phyloP scores from a whole-genome alignment of 2,888 invertebrate species.

The Isoperla grammatica region DNA sequence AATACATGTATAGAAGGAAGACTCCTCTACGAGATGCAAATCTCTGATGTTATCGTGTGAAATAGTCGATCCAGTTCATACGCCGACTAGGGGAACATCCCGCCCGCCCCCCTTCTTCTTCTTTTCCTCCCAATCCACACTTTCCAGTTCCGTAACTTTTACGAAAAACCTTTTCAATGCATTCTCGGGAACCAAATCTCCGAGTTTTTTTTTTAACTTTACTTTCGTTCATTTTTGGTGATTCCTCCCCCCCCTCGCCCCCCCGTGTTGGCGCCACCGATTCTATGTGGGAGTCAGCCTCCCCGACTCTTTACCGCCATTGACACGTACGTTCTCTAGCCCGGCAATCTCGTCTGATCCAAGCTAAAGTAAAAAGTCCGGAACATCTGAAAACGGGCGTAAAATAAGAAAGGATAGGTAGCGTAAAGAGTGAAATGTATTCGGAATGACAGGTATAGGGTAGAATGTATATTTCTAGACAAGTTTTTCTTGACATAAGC shows the following conservation, averaged over 20 bases:
- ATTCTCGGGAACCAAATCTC: slow-evolving; percentile 20
- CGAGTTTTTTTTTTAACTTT: slow-evolving; percentile 8
- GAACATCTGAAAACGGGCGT: slow-evolving; percentile 7
- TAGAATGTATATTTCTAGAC: no score
- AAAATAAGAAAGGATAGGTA: slow-evolving; percentile 6
- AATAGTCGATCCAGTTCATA: slow-evolving; percentile 9
- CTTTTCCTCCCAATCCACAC: slow-evolving; percentile 20
- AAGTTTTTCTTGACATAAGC: no score
- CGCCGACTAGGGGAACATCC: not conserved
- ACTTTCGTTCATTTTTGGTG: slow-evolving; percentile 6
- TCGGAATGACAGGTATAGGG: slow-evolving; percentile 14
- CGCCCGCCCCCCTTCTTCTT: not conserved
- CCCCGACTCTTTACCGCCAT: slow-evolving; percentile 18
- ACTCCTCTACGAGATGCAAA: slow-evolving; percentile 4
- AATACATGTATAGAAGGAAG: slow-evolving; percentile 10
- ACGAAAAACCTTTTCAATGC: slow-evolving; percentile 23
- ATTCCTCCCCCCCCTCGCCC: slow-evolving; percentile 4
- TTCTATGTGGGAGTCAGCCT: slow-evolving; percentile 5
- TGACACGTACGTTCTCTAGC: slow-evolving; percentile 15
- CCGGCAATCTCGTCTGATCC: slow-evolving; percentile 17
- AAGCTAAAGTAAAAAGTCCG: not conserved
- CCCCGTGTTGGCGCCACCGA: slow-evolving; percentile 14
- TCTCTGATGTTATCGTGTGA: not conserved
- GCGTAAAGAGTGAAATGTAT: not conserved
- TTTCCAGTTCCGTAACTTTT: slow-evolving; percentile 19